Conservation (phyloP, 2,113 vertebrate species). For the Melierax canorus region DNA sequence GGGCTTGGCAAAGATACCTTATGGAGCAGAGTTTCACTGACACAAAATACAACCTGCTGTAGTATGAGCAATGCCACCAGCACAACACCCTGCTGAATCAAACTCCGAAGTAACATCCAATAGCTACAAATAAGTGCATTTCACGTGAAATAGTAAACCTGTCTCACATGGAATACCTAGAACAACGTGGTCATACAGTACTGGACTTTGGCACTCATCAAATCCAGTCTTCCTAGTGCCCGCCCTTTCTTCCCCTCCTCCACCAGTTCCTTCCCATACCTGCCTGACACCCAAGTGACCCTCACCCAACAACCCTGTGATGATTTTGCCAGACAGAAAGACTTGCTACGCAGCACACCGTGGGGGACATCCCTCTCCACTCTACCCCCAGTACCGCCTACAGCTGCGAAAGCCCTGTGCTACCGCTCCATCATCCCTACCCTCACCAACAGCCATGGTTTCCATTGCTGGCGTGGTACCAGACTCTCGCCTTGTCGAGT, state of each 20-base stretch:
- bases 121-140: background rate
- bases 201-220: background rate
- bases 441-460: rapidly evolving
- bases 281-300: background rate
- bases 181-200: rapidly evolving
- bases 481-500: background rate
- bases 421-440: rapidly evolving
- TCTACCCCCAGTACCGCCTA: rapidly evolving
- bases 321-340: background rate
- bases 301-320: background rate
- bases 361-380: background rate
- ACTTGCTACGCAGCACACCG: rapidly evolving
- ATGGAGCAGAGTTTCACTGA: background rate
- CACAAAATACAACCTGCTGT: background rate
- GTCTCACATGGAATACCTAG: rapidly evolving
- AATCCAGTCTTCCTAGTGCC: background rate
- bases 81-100: background rate
- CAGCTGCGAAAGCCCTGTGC: rapidly evolving
- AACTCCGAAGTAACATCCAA: background rate
- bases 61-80: rapidly evolving
- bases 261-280: background rate
- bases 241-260: background rate
- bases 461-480: background rate
- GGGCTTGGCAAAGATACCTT: background rate
- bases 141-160: background rate